Evolutionary conservation across 2,888 invertebrate genomes (phyloP).

Genomic region (Mystacides longicornis): DNA sequence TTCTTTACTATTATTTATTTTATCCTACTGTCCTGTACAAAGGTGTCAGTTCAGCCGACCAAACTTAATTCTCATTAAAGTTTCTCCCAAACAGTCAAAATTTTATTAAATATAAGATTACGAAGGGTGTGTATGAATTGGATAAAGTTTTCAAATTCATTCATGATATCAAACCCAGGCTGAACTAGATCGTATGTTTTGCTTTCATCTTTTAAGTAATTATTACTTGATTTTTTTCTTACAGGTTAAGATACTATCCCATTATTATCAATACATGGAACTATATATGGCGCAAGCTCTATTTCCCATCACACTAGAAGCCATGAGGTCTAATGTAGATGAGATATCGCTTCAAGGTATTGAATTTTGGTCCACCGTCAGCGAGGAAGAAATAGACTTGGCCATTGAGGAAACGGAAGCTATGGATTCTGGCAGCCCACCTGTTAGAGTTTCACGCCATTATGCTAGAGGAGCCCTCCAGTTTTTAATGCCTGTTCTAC

Average conservation of each 20-base stretch:
- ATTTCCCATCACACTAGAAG: constrained; percentile 96
- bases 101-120: too few relatives aligned
- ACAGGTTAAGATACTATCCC: constrained; percentile 83
- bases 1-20: too few relatives aligned
- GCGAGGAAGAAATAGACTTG: constrained; percentile 97
- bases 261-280: constrained; percentile 99
- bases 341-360: constrained; percentile 97
- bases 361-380: constrained; percentile 99
- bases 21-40: too few relatives aligned
- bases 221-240: too few relatives aligned
- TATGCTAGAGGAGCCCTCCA: constrained; percentile 98
- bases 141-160: too few relatives aligned
- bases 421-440: constrained; percentile 82
- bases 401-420: constrained; percentile 93
- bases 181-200: too few relatives aligned
- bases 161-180: too few relatives aligned
- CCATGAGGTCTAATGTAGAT: constrained; percentile 95
- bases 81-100: too few relatives aligned
- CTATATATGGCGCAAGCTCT: constrained; percentile 97
- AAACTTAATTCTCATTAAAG: too few relatives aligned
- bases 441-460: constrained; percentile 84
- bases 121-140: too few relatives aligned
- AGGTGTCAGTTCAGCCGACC: too few relatives aligned
- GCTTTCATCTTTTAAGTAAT: too few relatives aligned
- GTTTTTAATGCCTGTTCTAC: constrained; percentile 88